These are phyloP conservation scores for Ginglymostoma cirratum DNA, from an alignment of 2,113 vertebrate species.

Conservation along the genomic window DNA sequence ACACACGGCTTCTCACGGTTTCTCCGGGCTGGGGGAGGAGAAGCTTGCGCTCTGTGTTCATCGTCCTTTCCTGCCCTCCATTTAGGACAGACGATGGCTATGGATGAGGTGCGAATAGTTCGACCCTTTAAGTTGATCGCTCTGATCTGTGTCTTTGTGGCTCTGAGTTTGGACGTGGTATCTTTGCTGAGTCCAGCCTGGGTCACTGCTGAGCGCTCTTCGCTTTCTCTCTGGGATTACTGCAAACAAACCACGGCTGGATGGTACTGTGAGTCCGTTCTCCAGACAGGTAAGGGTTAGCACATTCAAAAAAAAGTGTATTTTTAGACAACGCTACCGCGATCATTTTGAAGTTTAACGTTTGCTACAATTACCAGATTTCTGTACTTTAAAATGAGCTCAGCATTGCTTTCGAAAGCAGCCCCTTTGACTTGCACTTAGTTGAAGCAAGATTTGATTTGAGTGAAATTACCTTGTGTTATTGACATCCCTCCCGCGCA, in stretches of 20 bases:
- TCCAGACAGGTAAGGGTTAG: slow-evolving; percentile 58
- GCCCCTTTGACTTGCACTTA: neutral
- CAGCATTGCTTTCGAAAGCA: neutral
- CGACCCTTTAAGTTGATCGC: slow-evolving; percentile 70
- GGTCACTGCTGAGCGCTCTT: slow-evolving; percentile 69
- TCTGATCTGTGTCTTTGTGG: slow-evolving; percentile 64
- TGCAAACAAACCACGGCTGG: slow-evolving; percentile 51
- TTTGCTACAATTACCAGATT: neutral
- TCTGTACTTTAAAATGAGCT: neutral
- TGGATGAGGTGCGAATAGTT: slow-evolving; percentile 55
- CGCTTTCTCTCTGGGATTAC: slow-evolving; percentile 66
- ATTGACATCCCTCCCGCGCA: neutral
- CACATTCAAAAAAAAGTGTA: neutral
- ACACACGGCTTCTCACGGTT: neutral
- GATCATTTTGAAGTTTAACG: neutral
- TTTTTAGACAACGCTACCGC: no score
- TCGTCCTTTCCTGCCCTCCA: neutral
- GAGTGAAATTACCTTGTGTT: neutral
- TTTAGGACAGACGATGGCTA: slow-evolving; percentile 51
- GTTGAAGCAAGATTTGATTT: neutral
- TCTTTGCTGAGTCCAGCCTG: slow-evolving; percentile 68
- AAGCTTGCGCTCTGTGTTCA: neutral
- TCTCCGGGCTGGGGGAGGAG: neutral
- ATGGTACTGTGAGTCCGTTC: slow-evolving; percentile 63
- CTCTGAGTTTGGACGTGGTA: slow-evolving; percentile 61